Percentiles rank a stretch among this genome's conserved stretches.
These are phyloP conservation scores for Papilio machaon DNA, from an alignment of 1,140 invertebrate species.

Conservation along the genomic window DNA sequence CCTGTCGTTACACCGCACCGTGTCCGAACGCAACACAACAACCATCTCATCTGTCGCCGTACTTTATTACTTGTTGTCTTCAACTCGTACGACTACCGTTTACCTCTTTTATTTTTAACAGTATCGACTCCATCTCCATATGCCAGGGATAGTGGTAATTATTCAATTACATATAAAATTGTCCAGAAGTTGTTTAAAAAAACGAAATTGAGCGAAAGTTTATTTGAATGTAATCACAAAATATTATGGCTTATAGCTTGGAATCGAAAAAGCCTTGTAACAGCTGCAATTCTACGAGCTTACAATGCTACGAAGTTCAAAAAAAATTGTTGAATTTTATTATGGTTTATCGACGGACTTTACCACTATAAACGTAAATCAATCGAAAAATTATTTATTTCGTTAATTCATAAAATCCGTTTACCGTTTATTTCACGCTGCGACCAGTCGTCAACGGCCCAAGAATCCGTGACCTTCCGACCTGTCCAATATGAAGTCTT, in stretches of 20 bases:
- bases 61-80: constrained; percentile 25
- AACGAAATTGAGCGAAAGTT: neutral
- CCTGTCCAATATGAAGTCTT: constrained; percentile 16
- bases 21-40: constrained; percentile 12
- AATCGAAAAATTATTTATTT: neutral
- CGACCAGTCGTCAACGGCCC: neutral
- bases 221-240: neutral
- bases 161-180: neutral
- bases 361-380: neutral
- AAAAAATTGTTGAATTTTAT: too few species aligned
- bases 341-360: neutral
- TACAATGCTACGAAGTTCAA: neutral
- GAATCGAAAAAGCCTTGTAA: neutral
- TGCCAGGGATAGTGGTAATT: neutral
- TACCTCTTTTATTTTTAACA: constrained; percentile 6
- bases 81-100: neutral
- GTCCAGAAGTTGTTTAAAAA: neutral
- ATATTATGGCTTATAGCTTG: neutral
- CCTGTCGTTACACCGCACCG: constrained; percentile 29
- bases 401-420: neutral
- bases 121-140: neutral
- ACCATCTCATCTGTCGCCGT: constrained; percentile 25
- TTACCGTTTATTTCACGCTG: constrained; percentile 8
- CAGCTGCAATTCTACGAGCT: neutral
- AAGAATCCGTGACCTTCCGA: constrained; percentile 8